These are phyloP conservation scores for Coleophora flavipennella DNA, from an alignment of 2,888 invertebrate species.

Conservation along the genomic window DNA sequence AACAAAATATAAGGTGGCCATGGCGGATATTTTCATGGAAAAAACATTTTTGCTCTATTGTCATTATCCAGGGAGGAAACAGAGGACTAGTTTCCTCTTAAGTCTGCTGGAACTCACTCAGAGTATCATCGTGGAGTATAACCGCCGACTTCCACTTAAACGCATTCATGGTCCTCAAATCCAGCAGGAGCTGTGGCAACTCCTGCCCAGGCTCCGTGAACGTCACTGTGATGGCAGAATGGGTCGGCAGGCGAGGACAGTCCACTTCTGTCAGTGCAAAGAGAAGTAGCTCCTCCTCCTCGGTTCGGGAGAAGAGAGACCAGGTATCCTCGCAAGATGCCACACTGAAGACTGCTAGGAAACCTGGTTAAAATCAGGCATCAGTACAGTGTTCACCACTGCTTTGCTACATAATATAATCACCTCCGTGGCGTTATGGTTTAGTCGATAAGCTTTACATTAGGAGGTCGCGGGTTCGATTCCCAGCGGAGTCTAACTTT, in stretches of 20 bases:
- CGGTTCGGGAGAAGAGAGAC: conserved; percentile 76
- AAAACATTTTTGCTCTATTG: too few species aligned
- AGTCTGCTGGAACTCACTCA: conserved; percentile 72
- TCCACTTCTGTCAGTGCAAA: conserved; percentile 85
- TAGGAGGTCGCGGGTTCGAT: too few species aligned
- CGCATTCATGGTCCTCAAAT: conserved; percentile 76
- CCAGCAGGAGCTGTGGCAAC: conserved; percentile 83
- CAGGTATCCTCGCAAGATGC: conserved; percentile 84
- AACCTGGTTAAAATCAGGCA: conserved; percentile 67
- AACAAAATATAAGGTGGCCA: too few species aligned
- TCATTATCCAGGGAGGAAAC: too few species aligned
- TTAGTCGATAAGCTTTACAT: too few species aligned
- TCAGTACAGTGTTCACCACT: too few species aligned
- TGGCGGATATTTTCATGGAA: too few species aligned
- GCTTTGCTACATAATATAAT: too few species aligned
- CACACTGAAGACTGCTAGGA: conserved; percentile 80
- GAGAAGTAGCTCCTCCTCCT: conserved; percentile 77
- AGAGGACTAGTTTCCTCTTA: too few species aligned
- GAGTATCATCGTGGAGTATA: conserved; percentile 80
- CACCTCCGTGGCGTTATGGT: too few species aligned
- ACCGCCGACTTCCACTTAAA: conserved; percentile 82
- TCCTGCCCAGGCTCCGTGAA: conserved; percentile 79
- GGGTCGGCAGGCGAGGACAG: conserved; percentile 81
- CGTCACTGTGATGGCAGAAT: conserved; percentile 80
- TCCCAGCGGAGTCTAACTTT: too few species aligned